Evolutionary conservation across 2,888 invertebrate species (phyloP).

Genomic region (Heliconius cydno): DNA sequence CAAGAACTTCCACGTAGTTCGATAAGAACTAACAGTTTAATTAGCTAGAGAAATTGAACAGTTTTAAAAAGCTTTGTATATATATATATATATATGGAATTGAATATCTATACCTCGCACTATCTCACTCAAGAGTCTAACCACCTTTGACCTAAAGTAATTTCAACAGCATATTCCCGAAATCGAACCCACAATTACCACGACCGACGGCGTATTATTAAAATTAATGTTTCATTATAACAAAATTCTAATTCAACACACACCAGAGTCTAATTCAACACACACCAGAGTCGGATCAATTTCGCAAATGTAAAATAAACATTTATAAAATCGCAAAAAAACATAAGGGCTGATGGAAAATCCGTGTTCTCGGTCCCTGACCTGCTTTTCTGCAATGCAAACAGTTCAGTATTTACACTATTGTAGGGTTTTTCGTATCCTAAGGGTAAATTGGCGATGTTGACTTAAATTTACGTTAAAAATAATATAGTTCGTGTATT

Average conservation of each 20-base stretch:
- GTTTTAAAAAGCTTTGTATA: too few relatives aligned
- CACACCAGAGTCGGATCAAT: neutral
- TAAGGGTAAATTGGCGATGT: conserved; percentile 26
- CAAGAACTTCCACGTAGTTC: too few relatives aligned
- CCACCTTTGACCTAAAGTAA: too few relatives aligned
- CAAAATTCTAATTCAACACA: neutral
- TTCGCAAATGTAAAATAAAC: conserved; percentile 31
- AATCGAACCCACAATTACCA: too few relatives aligned
- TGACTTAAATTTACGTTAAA: conserved; percentile 6
- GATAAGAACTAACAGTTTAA: too few relatives aligned
- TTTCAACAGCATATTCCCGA: too few relatives aligned
- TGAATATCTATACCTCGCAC: too few relatives aligned
- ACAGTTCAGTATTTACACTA: conserved; percentile 41
- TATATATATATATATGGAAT: too few relatives aligned
- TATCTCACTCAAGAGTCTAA: too few relatives aligned
- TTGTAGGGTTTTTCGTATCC: conserved; percentile 38
- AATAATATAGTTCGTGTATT: neutral
- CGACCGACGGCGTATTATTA: too few relatives aligned
- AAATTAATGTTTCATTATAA: neutral
- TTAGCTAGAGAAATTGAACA: too few relatives aligned
- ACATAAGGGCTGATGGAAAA: conserved; percentile 48
- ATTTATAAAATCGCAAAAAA: conserved; percentile 42
- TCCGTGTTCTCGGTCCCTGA: conserved; percentile 45
- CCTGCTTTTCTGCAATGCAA: conserved; percentile 41
- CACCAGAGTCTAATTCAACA: neutral